Base-by-base conservation (phyloP, 2,888 invertebrate genomes). In the Acronicta psi region DNA sequence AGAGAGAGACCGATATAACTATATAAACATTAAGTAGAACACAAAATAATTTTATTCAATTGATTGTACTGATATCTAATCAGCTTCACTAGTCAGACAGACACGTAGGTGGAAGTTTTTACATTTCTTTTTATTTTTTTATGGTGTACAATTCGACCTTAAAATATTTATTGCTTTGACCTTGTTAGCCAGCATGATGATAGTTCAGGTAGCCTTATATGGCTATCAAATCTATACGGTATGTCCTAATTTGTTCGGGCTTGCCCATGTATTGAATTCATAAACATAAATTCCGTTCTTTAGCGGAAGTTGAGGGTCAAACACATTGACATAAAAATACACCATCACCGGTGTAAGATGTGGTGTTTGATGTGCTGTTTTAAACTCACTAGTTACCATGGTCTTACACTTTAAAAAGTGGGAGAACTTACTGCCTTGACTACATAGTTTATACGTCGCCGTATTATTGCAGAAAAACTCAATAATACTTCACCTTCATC, bases 231-330 rank as follows among this genome's bases (percentile, higher is more conserved):
- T 54, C 60, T 23, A 41, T 57, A 43, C 43, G 31, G 36, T 42
- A 50, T 37, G 47, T 37, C 63, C 43, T 56, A 45, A 61, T 51
- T 59, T 42, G 41, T 50, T 9, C 13, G 51, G 55, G 41, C 51
- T 47, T 51, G 37, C 37, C 18, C 43, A 41, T 52, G 43, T 50
- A 37, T 63, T 52, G 62, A 73, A 66, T 72, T 5, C 16, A 46
- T 34, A 41, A 65, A 41, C 7, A 49, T n/a, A 45, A 42, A 37
- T 43, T 45, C 17, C 34, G 36, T 16, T 53, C 20, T 25, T 1
- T 42, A 54, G 38, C 43, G 40, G 41, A 56, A 36, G 31, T 47
- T 14, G 13, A 11, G 34, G 14, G 29, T 18, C 20, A 16, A 13
- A 20, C n/a, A 50, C 18, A 11, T n/a, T 16, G 11, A 38, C 37